These are phyloP conservation scores for Ferrisia virgata DNA, from an alignment of 2,888 invertebrate genomes.

Conservation along the genomic window DNA sequence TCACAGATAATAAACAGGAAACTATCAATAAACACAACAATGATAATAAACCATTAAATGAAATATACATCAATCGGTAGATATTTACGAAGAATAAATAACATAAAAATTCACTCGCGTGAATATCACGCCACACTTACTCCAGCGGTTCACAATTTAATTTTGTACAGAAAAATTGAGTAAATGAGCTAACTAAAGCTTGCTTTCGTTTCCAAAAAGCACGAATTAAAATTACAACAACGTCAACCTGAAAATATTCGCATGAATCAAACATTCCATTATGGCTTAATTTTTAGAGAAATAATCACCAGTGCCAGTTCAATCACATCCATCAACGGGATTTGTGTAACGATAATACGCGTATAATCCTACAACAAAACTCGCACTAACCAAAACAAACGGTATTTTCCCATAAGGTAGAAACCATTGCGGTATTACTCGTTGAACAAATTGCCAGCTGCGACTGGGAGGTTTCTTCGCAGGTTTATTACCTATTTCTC, in stretches of 20 bases:
- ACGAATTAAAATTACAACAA: neutral
- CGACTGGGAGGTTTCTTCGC: neutral
- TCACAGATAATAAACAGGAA: constrained; percentile 5
- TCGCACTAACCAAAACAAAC: constrained; percentile 40
- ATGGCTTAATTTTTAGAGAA: neutral
- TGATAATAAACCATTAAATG: neutral
- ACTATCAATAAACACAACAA: neutral
- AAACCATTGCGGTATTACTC: constrained; percentile 15
- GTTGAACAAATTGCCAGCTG: constrained; percentile 20
- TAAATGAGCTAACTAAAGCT: neutral
- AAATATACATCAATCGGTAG: neutral
- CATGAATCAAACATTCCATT: neutral
- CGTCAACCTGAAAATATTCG: neutral
- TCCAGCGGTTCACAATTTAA: neutral
- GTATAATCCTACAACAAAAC: constrained; percentile 35
- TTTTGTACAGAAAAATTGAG: neutral
- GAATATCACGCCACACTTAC: neutral
- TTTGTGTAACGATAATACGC: constrained; percentile 27
- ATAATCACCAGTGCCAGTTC: neutral
- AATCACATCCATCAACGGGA: neutral
- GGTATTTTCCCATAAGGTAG: neutral
- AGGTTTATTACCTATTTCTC: neutral
- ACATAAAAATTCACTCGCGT: neutral
- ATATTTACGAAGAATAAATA: neutral
- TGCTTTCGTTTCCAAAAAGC: neutral